Evolutionary conservation across 2,888 invertebrate genomes (phyloP), one percentile per base, ranked within the genome.

Genomic region (Neelides folsomi): DNA sequence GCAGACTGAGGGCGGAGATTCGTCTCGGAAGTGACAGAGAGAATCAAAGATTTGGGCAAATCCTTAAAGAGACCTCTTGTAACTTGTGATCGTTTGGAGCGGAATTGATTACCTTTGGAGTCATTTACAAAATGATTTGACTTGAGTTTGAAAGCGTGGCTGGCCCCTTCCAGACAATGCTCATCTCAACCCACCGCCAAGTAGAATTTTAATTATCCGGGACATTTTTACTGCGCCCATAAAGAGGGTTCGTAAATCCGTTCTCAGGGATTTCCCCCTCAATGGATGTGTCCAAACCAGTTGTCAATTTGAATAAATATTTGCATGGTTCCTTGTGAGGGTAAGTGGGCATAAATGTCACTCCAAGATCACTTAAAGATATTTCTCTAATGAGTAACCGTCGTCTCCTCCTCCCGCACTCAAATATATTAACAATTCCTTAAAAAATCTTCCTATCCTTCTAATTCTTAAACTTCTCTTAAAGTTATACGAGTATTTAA

Each of bases 221-320:
- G 47, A 47, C 47, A 47, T 37, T 47, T 47, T 47, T 47, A 47
- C 47, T 38, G 47, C n/a, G 37, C 9, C 39, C 47, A 39, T 47
- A 47, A 47, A 47, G 36, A 15, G 16, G 15, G 51, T 34, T 43
- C 38, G 45, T 50, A 44, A 48, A 48, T 48, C 34, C 15, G 27
- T n/a, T 12, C 20, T 40, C 19, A 18, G 38, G 27, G 27, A 27
- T 27, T 27, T 27, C 27, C 27, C 27, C 27, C 27, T 27, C 27
- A 27, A 27, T 27, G 27, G 27, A 27, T 27, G 27, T 20, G 47
- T 47, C 47, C 47, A 49, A 42, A 19, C 10, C 50, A 55, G 49
- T 52, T 52, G 55, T 55, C 55, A 55, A 55, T 55, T 52, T 55
- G 44, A 55, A 55, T 55, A 55, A 55, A 55, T 55, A 55, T 55